phyloP scores from a whole-genome alignment of 2,113 vertebrate genomes.

The Callionymus lyra region DNA sequence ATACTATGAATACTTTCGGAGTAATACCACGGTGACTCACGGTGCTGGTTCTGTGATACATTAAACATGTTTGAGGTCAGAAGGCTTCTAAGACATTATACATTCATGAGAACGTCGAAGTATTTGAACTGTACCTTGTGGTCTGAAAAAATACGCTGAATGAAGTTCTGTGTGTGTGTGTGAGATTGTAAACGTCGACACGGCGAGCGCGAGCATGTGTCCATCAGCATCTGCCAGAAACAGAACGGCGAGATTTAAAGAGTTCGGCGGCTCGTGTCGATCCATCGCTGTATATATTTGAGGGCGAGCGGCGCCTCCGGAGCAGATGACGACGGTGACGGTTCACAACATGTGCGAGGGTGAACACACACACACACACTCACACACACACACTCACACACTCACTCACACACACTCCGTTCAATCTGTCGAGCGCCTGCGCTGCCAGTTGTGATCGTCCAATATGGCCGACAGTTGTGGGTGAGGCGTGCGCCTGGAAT shows the following conservation, averaged over 20 bases:
- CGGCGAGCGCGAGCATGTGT: slow-evolving; percentile 41
- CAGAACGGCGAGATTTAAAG: slow-evolving; percentile 16
- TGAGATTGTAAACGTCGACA: too few species aligned
- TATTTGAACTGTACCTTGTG: too few species aligned
- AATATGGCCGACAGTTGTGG: slow-evolving; percentile 52
- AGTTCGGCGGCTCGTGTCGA: slow-evolving; percentile 48
- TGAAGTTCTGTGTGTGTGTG: too few species aligned
- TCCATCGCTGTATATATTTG: slow-evolving; percentile 30
- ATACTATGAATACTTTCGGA: too few species aligned
- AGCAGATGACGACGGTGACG: slow-evolving; percentile 50
- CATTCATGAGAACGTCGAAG: too few species aligned
- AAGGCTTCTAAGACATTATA: too few species aligned
- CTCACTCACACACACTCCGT: too few species aligned
- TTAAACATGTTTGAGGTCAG: too few species aligned
- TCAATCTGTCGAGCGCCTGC: slow-evolving; percentile 48
- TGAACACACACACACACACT: slow-evolving; percentile 32
- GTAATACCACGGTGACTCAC: too few species aligned
- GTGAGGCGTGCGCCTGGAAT: slow-evolving; percentile 35
- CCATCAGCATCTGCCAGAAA: slow-evolving; percentile 32
- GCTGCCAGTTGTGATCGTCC: slow-evolving; percentile 54
- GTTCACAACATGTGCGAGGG: slow-evolving; percentile 47
- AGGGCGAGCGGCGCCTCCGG: slow-evolving; percentile 20
- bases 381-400: slow-evolving; percentile 23
- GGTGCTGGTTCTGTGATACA: too few species aligned
- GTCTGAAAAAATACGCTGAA: too few species aligned